phyloP scores from a whole-genome alignment of 2,113 vertebrate genomes.

The Scophthalmus maximus region DNA sequence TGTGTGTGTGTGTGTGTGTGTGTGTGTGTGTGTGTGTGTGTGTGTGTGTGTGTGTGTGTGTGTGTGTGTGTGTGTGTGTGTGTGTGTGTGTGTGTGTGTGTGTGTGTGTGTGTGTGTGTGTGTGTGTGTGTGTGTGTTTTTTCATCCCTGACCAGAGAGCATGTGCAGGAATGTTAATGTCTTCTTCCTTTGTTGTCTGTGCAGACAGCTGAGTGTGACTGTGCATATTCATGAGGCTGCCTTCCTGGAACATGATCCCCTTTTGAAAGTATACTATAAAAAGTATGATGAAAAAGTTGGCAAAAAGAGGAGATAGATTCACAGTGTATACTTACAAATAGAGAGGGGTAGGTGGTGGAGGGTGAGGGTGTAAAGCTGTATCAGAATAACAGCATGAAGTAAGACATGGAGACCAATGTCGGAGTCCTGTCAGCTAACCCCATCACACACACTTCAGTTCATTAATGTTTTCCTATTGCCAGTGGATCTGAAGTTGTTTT shows the following conservation, averaged over 20 bases:
- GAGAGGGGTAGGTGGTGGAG: neutral
- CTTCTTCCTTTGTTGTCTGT: conserved; percentile 71
- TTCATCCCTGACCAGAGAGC: conserved; percentile 51
- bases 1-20: no score
- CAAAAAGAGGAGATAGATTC: neutral
- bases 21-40: no score
- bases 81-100: conserved; percentile 3
- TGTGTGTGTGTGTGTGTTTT: conserved; percentile 30
- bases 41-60: no score
- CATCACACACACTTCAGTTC: neutral
- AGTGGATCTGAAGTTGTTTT: conserved; percentile 9
- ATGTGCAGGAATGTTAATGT: conserved; percentile 77
- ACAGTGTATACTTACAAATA: neutral
- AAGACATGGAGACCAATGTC: no score
- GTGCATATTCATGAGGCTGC: conserved; percentile 76
- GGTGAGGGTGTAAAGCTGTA: no score
- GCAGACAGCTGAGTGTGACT: conserved; percentile 72
- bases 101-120: conserved; percentile 6
- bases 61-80: neutral
- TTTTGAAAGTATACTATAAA: no score
- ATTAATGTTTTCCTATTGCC: conserved; percentile 27
- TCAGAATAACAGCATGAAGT: neutral
- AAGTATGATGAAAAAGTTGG: neutral
- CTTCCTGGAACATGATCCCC: conserved; percentile 63
- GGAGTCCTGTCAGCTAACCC: conserved; percentile 5